A percentile compares a stretch with the other conserved stretches of the same genome.
phyloP scores from a whole-genome alignment of 2,888 invertebrate genomes.

The Lasioglossum calceatum region DNA sequence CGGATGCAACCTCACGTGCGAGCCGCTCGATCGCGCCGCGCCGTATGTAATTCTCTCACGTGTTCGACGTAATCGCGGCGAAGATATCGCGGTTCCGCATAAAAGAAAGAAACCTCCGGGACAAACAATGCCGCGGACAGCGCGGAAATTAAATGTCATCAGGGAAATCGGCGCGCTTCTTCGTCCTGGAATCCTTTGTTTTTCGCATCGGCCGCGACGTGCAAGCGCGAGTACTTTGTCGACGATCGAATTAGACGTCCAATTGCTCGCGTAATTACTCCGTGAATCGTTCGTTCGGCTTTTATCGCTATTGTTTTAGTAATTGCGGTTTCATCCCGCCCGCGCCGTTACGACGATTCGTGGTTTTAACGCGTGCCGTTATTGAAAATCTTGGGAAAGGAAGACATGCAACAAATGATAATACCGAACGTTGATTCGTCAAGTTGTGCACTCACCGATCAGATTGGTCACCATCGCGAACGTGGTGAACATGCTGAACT shows the following conservation, averaged over 20 bases:
- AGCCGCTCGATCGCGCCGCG: neutral
- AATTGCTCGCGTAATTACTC: neutral
- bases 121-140: neutral
- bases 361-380: neutral
- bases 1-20: slow-evolving; percentile 11
- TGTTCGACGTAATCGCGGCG: neutral
- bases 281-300: neutral
- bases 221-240: neutral
- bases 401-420: no score
- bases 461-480: slow-evolving; percentile 93
- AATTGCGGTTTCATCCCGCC: neutral
- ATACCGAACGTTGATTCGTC: neutral
- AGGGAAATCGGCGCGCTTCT: neutral
- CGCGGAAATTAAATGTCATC: slow-evolving; percentile 9
- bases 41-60: slow-evolving; percentile 13
- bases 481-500: slow-evolving; percentile 94
- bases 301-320: neutral
- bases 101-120: slow-evolving; percentile 1
- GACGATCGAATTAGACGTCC: neutral
- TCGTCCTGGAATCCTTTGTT: neutral
- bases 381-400: neutral
- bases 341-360: neutral
- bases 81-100: slow-evolving; percentile 3
- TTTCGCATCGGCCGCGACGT: neutral
- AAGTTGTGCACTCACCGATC: slow-evolving; percentile 87